A percentile compares a stretch with the other conserved stretches of the same genome.
phyloP scores from a whole-genome alignment of 2,113 vertebrate genomes.

The Amblyornis subalaris region DNA sequence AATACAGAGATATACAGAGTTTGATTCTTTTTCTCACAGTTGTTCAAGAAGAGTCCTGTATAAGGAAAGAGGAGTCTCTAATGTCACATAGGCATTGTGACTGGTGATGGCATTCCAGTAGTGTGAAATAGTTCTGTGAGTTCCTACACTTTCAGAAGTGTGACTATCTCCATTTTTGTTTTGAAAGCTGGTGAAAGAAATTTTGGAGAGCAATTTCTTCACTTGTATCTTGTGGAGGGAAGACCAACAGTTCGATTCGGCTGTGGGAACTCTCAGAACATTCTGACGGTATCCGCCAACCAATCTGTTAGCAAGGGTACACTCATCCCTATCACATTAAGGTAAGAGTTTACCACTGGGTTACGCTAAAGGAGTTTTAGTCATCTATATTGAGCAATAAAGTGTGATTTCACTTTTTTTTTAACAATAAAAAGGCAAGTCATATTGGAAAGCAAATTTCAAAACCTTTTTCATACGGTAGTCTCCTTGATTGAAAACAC shows the following conservation, averaged over 20 bases:
- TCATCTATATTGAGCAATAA: background rate
- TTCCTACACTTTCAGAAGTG: background rate
- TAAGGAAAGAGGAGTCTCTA: background rate
- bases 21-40: background rate
- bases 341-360: constrained; percentile 55
- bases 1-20: background rate
- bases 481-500: background rate
- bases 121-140: background rate
- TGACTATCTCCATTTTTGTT: constrained; percentile 17
- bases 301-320: constrained; percentile 65
- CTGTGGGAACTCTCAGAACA: constrained; percentile 67
- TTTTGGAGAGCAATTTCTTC: constrained; percentile 77
- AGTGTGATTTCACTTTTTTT: background rate
- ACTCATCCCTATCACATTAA: constrained; percentile 71
- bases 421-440: background rate
- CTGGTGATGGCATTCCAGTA: rapidly evolving
- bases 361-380: background rate
- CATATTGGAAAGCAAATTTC: background rate
- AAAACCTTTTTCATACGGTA: background rate
- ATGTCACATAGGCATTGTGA: rapidly evolving
- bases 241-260: constrained; percentile 70
- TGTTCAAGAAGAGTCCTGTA: background rate
- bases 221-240: constrained; percentile 83
- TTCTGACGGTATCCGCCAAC: constrained; percentile 68
- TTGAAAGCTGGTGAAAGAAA: constrained; percentile 76